phyloP scores from a whole-genome alignment of 30 jellyfish, hydroid and myxozoan species.

The Nemopilema nomurai region DNA sequence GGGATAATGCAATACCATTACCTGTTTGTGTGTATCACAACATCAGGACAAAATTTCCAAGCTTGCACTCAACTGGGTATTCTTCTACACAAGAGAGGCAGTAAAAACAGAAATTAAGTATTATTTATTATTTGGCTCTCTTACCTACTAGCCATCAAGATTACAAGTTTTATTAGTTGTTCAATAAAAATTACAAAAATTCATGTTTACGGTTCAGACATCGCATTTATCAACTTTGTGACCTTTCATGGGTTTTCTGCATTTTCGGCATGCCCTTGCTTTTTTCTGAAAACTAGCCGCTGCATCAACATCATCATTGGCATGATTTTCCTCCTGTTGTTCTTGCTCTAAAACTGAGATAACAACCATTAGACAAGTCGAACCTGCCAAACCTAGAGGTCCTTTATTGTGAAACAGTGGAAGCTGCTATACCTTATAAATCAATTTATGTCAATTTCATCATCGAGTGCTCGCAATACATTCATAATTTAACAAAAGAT shows the following conservation, averaged over 20 bases:
- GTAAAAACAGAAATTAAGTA: not conserved
- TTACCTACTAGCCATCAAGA: not conserved
- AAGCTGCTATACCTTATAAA: not conserved
- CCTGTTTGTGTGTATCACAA: slow-evolving; percentile 26
- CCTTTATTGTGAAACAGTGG: not conserved
- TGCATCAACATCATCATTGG: not conserved
- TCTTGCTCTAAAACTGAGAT: not conserved
- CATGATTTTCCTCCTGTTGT: not conserved
- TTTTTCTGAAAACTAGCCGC: not conserved
- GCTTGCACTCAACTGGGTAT: not conserved
- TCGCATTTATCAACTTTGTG: slow-evolving; percentile 3
- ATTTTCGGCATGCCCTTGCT: not conserved
- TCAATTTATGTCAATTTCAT: not conserved
- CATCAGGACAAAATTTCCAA: slow-evolving; percentile 5
- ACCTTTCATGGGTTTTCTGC: slow-evolving; percentile 6
- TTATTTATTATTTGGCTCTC: slow-evolving; percentile 2
- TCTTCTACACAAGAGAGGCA: slow-evolving; percentile 30
- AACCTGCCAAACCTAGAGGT: not conserved
- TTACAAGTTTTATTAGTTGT: not conserved
- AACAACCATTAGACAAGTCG: not conserved
- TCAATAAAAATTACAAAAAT: not conserved
- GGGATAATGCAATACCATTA: slow-evolving; percentile 32
- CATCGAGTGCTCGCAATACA: not conserved
- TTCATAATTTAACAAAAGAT: not conserved
- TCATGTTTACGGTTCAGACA: not conserved